Base-by-base conservation (phyloP, 2,888 invertebrate species). In the Polyommatus iphigenia region DNA sequence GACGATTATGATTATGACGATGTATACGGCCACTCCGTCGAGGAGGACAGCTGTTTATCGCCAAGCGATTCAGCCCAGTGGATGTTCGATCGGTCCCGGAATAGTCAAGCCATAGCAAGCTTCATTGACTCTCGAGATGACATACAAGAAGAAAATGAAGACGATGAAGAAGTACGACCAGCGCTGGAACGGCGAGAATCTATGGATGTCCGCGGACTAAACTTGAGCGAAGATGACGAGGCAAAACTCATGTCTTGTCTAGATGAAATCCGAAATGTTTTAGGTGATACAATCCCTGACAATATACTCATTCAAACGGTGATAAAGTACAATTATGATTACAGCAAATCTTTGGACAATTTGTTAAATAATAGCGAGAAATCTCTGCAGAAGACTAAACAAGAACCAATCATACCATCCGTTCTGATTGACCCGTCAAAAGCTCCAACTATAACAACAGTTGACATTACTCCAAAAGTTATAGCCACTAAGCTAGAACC, bases 1-100 rank as follows among this genome's bases (percentile, higher is more conserved):
- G 98, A 98, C 85, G 99, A 99, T 86, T 98, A 97, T 87, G 98
- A 98, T 85, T 97, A 97, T 85, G 98, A 98, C 86, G 98, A 98
- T 93, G 96, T 98, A 79, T 99, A 98, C 88, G 99, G 99, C 15
- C 97, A 98, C 89, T 99, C 99, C 3, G 97, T 98, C 71, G 99
- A 99, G 90, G 99, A 99, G 86, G 98, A 98, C 87, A 97, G 96
- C 89, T 97, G 97, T 87, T 96, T 98, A 85, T 99, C 99, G 18
- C 98, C 99, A 3, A 97, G 97, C 86, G 98, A 98, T 93, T 95
- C 96, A 62, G 95, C 96, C 79, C 97, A 97, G 86, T 99, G 98
- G 94, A 95, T 98, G 86, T 99, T 96, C 87, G 98, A 98, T 86
- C 95, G 98, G 72, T 96, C 96, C 81, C 95, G 96, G 62, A 96